Evolutionary conservation across 2,797 vertebrate species (phyloP).

Genomic region (Smutsia gigantea): DNA sequence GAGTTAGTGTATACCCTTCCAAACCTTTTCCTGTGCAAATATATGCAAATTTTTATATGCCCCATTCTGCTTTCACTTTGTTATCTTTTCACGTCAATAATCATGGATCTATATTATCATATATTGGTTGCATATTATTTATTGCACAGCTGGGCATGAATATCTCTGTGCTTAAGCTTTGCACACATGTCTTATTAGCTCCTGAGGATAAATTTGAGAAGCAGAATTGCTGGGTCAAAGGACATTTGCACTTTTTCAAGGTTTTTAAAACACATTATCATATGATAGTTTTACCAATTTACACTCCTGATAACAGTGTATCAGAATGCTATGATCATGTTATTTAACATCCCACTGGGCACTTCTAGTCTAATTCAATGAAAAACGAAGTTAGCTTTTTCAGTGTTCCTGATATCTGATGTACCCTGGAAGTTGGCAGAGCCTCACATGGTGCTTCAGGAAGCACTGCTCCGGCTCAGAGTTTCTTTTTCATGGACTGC

Average conservation of each 20-base stretch:
- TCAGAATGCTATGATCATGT: not conserved
- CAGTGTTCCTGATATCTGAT: not conserved
- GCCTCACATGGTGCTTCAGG: rapidly evolving
- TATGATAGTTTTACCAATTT: not conserved
- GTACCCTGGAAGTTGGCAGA: not conserved
- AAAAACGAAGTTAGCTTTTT: not conserved
- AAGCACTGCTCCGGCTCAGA: not conserved
- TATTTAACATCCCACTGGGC: not conserved
- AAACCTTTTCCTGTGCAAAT: not conserved
- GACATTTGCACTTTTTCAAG: not conserved
- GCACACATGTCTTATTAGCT: not conserved
- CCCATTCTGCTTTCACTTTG: not conserved
- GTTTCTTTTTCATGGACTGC: not conserved
- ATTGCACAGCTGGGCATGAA: not conserved
- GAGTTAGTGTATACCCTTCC: slow-evolving; percentile 6
- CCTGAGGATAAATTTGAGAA: not conserved
- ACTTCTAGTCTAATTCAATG: not conserved
- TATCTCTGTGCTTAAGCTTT: not conserved
- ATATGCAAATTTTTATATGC: slow-evolving; percentile 31
- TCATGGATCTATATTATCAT: not conserved
- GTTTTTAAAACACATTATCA: not conserved
- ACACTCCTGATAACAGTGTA: not conserved
- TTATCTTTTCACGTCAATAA: slow-evolving; percentile 37
- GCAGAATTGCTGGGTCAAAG: not conserved
- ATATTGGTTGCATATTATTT: slow-evolving; percentile 43